Evolutionary conservation across 2,113 vertebrate genomes (phyloP).

Genomic region (Phyllopteryx taeniolatus): DNA sequence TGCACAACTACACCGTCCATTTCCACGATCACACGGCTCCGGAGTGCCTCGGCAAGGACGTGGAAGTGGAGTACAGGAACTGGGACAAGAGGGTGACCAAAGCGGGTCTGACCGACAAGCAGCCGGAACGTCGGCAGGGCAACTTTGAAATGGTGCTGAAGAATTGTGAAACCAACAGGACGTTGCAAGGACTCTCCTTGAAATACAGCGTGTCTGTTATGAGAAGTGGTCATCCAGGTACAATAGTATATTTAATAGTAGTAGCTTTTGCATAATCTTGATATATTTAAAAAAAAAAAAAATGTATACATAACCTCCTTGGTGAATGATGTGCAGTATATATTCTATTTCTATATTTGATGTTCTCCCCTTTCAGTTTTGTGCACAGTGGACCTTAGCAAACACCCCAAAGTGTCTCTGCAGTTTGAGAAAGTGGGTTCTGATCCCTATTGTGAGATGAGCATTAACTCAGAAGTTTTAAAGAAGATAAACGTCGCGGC

Average conservation of each 20-base stretch:
- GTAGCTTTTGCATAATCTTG: background rate
- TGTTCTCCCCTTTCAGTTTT: constrained; percentile 49
- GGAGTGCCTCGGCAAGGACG: constrained; percentile 75
- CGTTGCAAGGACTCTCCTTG: constrained; percentile 64
- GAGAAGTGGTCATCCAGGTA: constrained; percentile 71
- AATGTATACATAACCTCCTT: too few species aligned
- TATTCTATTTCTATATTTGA: background rate
- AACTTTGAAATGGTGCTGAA: constrained; percentile 82
- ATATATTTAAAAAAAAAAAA: too few species aligned
- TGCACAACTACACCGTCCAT: constrained; percentile 79
- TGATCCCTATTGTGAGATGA: constrained; percentile 77
- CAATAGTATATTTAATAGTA: background rate
- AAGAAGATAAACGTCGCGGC: constrained; percentile 68
- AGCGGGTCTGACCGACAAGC: constrained; percentile 65
- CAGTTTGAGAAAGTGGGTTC: constrained; percentile 70
- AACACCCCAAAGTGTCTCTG: constrained; percentile 65
- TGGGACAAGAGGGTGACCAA: constrained; percentile 49
- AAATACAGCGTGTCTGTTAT: constrained; percentile 76
- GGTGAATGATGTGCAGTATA: too few species aligned
- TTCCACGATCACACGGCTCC: constrained; percentile 75
- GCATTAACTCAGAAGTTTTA: constrained; percentile 68
- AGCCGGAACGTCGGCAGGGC: constrained; percentile 79
- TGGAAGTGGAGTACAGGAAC: constrained; percentile 76
- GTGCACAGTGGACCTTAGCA: constrained; percentile 76
- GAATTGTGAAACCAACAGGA: constrained; percentile 79